Evolutionary conservation across 2,888 invertebrate species (phyloP).

Genomic region (Autographa pulchrina): DNA sequence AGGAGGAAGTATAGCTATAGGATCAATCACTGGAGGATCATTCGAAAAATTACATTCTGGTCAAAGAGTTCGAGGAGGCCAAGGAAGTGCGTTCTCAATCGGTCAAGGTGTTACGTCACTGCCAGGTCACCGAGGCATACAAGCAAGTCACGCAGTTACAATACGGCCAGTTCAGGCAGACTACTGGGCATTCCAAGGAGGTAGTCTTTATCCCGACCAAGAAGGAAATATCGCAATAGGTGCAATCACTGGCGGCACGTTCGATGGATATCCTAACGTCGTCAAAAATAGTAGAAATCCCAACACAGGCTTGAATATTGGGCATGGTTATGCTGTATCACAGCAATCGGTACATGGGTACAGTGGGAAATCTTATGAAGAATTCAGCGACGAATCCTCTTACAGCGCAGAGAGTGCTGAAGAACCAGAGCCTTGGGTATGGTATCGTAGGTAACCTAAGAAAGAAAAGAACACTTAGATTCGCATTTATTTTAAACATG

Average conservation of each 20-base stretch:
- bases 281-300: slow-evolving; percentile 1
- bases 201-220: background rate
- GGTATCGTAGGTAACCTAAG: slow-evolving; percentile 9
- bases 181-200: background rate
- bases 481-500: background rate
- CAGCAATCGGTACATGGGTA: background rate
- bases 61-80: background rate
- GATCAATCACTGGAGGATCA: too few relatives aligned
- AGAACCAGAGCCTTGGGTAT: slow-evolving; percentile 23
- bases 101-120: too few relatives aligned
- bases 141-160: too few relatives aligned
- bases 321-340: background rate
- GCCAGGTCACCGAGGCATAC: too few relatives aligned
- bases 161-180: too few relatives aligned
- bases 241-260: slow-evolving; percentile 19
- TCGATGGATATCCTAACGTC: background rate
- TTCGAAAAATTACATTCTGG: background rate
- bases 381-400: background rate
- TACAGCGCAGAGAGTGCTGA: background rate
- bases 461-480: background rate
- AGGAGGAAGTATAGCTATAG: background rate
- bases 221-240: slow-evolving; percentile 9
- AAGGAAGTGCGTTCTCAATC: too few relatives aligned
- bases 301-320: background rate
- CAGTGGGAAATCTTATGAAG: background rate